phyloP scores from a whole-genome alignment of 1,140 invertebrate species.

The Aphelinus atriplicis region DNA sequence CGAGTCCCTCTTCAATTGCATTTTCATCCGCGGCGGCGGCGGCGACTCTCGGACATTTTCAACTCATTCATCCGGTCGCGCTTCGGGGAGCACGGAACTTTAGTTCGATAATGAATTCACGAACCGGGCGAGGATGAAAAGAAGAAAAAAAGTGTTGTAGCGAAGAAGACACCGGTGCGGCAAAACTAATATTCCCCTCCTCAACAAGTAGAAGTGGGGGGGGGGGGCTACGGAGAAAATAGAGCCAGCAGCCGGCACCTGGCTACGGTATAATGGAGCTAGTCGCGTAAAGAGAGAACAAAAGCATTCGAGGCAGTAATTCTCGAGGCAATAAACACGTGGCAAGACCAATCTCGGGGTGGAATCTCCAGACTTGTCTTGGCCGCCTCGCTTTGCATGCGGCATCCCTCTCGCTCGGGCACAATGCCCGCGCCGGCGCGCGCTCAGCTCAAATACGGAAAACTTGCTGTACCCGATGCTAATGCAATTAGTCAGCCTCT shows the following conservation, averaged over 20 bases:
- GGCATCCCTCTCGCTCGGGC: not conserved
- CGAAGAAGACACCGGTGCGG: not conserved
- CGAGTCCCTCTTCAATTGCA: not conserved
- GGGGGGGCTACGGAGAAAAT: not conserved
- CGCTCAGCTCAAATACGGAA: not conserved
- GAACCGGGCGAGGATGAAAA: conserved; percentile 2
- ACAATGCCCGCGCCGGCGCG: too few relatives aligned
- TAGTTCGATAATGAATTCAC: not conserved
- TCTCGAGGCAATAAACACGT: conserved; percentile 8
- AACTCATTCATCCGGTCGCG: too few relatives aligned
- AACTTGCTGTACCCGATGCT: conserved; percentile 8
- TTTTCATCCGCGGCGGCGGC: not conserved
- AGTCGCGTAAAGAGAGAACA: too few relatives aligned
- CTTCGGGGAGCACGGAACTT: not conserved
- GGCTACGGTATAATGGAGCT: too few relatives aligned
- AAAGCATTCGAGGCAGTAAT: not conserved
- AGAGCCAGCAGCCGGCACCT: not conserved
- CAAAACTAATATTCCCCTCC: conserved; percentile 13
- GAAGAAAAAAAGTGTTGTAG: not conserved
- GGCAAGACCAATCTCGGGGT: too few relatives aligned
- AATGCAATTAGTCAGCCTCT: conserved; percentile 16
- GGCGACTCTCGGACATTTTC: too few relatives aligned
- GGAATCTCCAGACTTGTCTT: too few relatives aligned
- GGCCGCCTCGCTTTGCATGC: too few relatives aligned
- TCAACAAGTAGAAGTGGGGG: conserved; percentile 1